Evolutionary conservation across 2,888 invertebrate species (phyloP).

Genomic region (Priocnemis perturbator): DNA sequence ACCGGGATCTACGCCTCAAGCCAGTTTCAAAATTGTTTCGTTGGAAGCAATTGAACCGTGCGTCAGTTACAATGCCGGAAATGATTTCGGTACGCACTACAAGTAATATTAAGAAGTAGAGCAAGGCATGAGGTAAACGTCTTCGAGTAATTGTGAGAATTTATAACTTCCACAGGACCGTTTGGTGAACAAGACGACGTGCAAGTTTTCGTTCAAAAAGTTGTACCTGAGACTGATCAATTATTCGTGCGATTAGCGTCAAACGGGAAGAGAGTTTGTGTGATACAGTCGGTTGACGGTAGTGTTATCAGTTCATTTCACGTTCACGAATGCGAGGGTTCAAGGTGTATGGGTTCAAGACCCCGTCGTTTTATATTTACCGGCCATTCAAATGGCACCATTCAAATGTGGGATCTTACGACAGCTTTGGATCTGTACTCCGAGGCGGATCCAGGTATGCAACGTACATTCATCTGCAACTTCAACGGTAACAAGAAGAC

Average conservation of each 20-base stretch:
- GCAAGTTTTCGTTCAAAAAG: slow-evolving; percentile 98
- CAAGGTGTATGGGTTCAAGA: slow-evolving; percentile 92
- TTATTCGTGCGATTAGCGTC: slow-evolving; percentile 95
- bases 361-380: slow-evolving; percentile 93
- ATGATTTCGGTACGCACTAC: slow-evolving; percentile 76
- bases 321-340: slow-evolving; percentile 98
- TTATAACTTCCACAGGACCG: slow-evolving; percentile 80
- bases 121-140: slow-evolving; percentile 9
- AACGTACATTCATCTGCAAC: background rate
- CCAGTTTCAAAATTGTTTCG: slow-evolving; percentile 97
- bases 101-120: background rate
- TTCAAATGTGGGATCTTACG: slow-evolving; percentile 99
- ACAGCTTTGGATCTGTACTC: slow-evolving; percentile 89
- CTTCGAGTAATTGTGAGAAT: background rate
- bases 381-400: slow-evolving; percentile 93
- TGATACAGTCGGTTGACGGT: slow-evolving; percentile 95
- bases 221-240: slow-evolving; percentile 97
- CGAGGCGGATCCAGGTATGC: slow-evolving; percentile 76
- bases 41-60: slow-evolving; percentile 83
- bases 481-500: too few species aligned
- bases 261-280: slow-evolving; percentile 96
- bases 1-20: slow-evolving; percentile 97
- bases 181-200: slow-evolving; percentile 99
- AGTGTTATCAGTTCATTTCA: slow-evolving; percentile 96
- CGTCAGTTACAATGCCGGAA: slow-evolving; percentile 80